Conservation (phyloP, 2,113 vertebrate genomes). For the Melanocharis versteri region DNA sequence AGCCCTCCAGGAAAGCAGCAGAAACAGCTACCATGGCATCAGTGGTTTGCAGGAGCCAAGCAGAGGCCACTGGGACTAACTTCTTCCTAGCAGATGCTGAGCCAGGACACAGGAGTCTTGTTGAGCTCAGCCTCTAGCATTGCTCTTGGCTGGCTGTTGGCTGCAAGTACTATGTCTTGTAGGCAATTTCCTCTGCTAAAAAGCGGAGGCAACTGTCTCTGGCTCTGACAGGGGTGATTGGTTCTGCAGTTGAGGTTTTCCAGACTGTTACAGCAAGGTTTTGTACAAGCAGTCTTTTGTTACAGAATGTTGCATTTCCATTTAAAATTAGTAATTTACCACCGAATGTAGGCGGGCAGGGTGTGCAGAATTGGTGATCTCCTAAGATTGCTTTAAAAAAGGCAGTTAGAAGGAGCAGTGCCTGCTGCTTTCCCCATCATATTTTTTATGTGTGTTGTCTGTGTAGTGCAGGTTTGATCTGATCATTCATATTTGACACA, state of each 20-base stretch:
- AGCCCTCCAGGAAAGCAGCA: neutral
- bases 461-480: conserved; percentile 44
- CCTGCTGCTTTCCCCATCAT: conserved; percentile 44
- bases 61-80: neutral
- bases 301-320: conserved; percentile 55
- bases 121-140: conserved; percentile 21
- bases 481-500: conserved; percentile 48
- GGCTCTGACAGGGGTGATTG: conserved; percentile 9
- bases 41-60: neutral
- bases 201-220: neutral
- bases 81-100: conserved; percentile 14
- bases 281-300: conserved; percentile 39
- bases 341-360: neutral
- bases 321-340: conserved; percentile 64
- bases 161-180: conserved; percentile 7
- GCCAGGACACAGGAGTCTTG: neutral
- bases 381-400: conserved; percentile 46
- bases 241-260: conserved; percentile 34
- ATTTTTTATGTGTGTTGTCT: conserved; percentile 10
- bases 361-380: conserved; percentile 32
- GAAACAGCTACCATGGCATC: neutral
- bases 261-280: neutral
- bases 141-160: conserved; percentile 25
- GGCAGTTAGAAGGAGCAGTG: conserved; percentile 39
- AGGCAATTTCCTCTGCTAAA: conserved; percentile 22